Evolutionary conservation across 1,140 invertebrate species (phyloP).

Genomic region (Eriocheir sinensis): DNA sequence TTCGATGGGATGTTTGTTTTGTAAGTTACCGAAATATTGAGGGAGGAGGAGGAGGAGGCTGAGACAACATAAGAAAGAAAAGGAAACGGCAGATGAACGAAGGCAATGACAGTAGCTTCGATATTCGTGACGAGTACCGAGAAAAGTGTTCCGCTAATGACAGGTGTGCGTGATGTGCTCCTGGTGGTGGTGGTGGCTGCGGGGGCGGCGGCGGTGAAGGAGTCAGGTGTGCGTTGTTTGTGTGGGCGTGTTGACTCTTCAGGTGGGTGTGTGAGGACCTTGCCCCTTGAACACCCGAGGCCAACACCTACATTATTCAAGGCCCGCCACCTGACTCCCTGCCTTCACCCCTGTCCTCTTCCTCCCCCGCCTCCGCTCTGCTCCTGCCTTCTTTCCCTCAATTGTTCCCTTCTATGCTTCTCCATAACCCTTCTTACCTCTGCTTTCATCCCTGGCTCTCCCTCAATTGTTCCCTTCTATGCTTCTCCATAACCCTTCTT

Average conservation of each 20-base stretch:
- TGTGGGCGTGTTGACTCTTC: neutral
- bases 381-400: neutral
- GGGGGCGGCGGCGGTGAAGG: neutral
- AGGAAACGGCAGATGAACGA: too few relatives aligned
- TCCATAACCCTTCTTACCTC: conserved; percentile 5
- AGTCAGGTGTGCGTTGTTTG: too few relatives aligned
- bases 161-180: neutral
- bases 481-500: too few relatives aligned
- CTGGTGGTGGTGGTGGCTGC: neutral
- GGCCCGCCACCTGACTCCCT: neutral
- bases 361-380: neutral
- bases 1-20: too few relatives aligned
- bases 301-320: neutral
- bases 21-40: too few relatives aligned
- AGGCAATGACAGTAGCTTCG: neutral
- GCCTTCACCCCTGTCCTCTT: neutral
- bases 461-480: too few relatives aligned
- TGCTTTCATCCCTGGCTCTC: too few relatives aligned
- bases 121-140: neutral
- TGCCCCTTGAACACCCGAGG: conserved; percentile 19
- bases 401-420: too few relatives aligned
- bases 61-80: too few relatives aligned
- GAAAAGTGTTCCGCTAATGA: neutral
- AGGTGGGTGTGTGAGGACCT: neutral
- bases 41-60: too few relatives aligned